These are phyloP conservation scores for Propithecus coquereli DNA, from an alignment of 2,113 vertebrate species.

Conservation along the genomic window DNA sequence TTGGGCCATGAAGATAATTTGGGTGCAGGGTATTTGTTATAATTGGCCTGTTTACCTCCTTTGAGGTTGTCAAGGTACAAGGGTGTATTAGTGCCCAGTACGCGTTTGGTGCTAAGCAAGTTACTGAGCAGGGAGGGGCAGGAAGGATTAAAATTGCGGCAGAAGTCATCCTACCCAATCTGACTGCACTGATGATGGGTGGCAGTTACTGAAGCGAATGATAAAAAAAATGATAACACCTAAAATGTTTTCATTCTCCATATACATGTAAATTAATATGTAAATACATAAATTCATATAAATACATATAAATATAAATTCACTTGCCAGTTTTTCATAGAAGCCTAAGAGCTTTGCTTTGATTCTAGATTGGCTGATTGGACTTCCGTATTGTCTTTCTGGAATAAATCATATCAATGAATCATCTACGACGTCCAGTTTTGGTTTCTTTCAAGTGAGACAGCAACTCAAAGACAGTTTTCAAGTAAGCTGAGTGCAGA, in stretches of 20 bases:
- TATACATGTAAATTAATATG: neutral
- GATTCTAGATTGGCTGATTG: neutral
- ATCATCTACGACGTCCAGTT: neutral
- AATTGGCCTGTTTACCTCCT: neutral
- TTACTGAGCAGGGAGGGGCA: neutral
- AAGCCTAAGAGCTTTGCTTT: neutral
- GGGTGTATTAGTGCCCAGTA: neutral
- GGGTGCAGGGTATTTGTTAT: neutral
- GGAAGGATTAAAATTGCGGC: neutral
- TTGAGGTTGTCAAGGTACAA: neutral
- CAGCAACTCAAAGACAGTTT: neutral
- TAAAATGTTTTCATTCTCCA: neutral
- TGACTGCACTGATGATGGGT: neutral
- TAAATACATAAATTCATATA: neutral
- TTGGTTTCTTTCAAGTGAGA: conserved; percentile 9
- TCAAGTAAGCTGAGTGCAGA: neutral
- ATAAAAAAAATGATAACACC: neutral
- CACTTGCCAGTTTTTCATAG: neutral
- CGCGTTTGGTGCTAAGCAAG: neutral
- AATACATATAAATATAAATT: neutral
- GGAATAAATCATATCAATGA: neutral
- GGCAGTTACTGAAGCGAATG: neutral
- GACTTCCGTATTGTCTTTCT: neutral
- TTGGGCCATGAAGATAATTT: neutral
- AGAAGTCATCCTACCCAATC: neutral